Conservation (phyloP, 2,888 invertebrate genomes). For the Neoscelio sp. region DNA sequence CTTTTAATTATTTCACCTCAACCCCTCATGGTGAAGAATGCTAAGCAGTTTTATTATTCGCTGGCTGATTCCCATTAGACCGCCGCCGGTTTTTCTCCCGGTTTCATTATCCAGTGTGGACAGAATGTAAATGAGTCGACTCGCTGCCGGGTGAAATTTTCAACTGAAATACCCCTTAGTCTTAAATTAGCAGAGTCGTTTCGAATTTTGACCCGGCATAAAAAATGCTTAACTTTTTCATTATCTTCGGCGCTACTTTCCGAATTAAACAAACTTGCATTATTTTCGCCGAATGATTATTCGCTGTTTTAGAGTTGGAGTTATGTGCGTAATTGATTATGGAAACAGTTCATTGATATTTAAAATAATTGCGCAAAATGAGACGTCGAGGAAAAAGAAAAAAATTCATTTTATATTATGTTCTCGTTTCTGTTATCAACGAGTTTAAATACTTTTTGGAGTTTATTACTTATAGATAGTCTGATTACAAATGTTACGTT, state of each 20-base stretch:
- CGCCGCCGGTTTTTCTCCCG: constrained; percentile 80
- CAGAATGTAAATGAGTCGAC: constrained; percentile 81
- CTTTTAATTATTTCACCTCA: constrained; percentile 80
- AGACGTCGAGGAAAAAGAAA: no score
- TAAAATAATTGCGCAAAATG: constrained; percentile 37
- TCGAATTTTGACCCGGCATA: constrained; percentile 66
- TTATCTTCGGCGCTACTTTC: constrained; percentile 47
- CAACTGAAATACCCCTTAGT: constrained; percentile 69
- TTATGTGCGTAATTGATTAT: no score
- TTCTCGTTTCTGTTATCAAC: neutral
- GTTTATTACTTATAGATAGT: no score
- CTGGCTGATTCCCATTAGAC: constrained; percentile 81
- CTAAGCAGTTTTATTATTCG: constrained; percentile 82
- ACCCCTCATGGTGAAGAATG: constrained; percentile 78
- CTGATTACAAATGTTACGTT: no score
- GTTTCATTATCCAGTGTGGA: constrained; percentile 81
- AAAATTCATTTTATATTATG: constrained; percentile 30
- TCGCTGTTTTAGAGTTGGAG: constrained; percentile 3
- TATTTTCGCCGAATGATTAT: constrained; percentile 32
- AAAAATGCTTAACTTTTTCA: constrained; percentile 64
- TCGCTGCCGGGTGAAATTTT: constrained; percentile 73
- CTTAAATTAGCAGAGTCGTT: constrained; percentile 68
- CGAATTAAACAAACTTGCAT: constrained; percentile 55
- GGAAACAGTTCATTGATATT: constrained; percentile 29
- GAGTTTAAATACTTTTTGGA: neutral